Base-by-base conservation (phyloP, 2,113 vertebrate species). In the Silurus meridionalis region DNA sequence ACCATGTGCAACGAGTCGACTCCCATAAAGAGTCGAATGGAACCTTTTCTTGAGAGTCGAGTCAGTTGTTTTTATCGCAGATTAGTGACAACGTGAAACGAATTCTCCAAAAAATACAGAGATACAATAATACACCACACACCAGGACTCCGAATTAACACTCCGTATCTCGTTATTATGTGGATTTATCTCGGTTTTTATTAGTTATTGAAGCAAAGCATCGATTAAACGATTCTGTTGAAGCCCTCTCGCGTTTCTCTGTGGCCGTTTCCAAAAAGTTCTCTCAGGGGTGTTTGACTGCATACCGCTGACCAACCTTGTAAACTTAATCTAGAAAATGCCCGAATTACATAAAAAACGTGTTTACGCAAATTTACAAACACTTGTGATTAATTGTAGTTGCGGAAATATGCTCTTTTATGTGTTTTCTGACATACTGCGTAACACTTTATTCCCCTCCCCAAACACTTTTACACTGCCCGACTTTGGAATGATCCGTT, bases 291-390 rank as follows among this genome's bases (percentile, higher is more conserved):
- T 21, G 6, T 11, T 14, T 14, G 7, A 55, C 8, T n/a, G 8
- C 69, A 50, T 50, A 9, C 8, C 69, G 8, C 1, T n/a, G 48
- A 11, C 15, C 0, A 61, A 23, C 15, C 6, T 0, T 23, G 4
- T 23, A 17, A 61, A 46, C 19, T 0, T 48, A 17, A 61, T 0
- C 0, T 3, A 3, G 19, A 61, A 61, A 5, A 13, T 6, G 61
- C 14, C 0, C 11, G 0, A 61, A 23, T 11, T 3, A 10, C 1
- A 23, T 8, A 0, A 17, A 58, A 28, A 58, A 2, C 5, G 14
- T 28, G 0, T 5, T 23, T 13, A 60, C 9, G 0, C 4, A 0
- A 9, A 23, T 23, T 11, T 7, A 61, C 2, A 0, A 61, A 61
- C 28, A 4, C 23, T 23, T 13, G 0, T 5, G 15, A 11, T 6